Evolutionary conservation across 1,140 invertebrate species (phyloP).

Genomic region (Nomia melanderi): DNA sequence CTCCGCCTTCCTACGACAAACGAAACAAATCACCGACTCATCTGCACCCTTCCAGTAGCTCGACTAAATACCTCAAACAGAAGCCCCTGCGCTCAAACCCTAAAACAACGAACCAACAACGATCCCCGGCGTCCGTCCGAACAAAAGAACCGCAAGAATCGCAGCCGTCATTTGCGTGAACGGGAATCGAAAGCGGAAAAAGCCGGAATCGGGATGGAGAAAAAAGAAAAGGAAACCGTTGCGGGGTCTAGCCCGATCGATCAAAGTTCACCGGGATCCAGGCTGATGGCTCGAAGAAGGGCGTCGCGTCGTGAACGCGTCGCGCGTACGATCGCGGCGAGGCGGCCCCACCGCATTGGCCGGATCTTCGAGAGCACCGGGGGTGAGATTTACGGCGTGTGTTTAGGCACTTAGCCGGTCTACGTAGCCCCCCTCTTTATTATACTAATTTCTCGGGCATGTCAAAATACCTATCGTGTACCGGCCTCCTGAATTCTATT

Average conservation of each 20-base stretch:
- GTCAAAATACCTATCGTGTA: constrained; percentile 77
- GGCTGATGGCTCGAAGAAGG: constrained; percentile 22
- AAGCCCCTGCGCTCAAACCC: no score
- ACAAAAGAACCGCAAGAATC: no score
- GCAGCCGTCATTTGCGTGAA: no score
- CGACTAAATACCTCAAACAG: no score
- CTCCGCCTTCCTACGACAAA: no score
- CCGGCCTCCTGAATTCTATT: constrained; percentile 72
- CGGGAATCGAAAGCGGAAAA: constrained; percentile 26
- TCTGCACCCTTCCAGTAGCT: no score
- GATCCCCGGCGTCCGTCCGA: no score
- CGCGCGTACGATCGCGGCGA: constrained; percentile 11
- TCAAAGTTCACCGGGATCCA: constrained; percentile 61
- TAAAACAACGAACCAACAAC: no score
- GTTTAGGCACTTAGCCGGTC: constrained; percentile 75
- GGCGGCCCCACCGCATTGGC: constrained; percentile 9
- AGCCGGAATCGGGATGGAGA: constrained; percentile 60
- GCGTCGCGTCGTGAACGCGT: background rate
- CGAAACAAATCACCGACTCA: no score
- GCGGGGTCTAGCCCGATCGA: constrained; percentile 66
- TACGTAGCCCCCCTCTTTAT: constrained; percentile 73
- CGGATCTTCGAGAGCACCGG: constrained; percentile 33
- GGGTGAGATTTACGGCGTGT: constrained; percentile 77
- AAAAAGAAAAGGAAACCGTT: constrained; percentile 76
- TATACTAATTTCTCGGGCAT: constrained; percentile 80